Evolutionary conservation across 2,888 invertebrate species (phyloP), one percentile per base, ranked within the genome.

Genomic region (Matsumyia berberina): DNA sequence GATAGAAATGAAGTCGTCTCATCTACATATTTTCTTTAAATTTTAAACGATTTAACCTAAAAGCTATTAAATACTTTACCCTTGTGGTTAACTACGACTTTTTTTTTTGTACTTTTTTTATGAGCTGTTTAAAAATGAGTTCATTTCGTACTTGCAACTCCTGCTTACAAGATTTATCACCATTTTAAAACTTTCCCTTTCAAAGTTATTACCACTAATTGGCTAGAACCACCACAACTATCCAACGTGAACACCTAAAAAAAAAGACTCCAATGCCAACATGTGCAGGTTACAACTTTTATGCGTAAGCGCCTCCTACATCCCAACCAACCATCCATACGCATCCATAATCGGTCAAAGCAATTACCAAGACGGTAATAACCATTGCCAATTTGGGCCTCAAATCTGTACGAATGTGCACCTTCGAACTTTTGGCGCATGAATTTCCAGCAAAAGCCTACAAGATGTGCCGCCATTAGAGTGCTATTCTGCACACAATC

Each of bases 341-440:
- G 83, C 79, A 83, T 79, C 78, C 78, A 49, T 73, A 83, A 78
- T 78, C 78, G 83, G 83, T 78, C 73, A 74, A 73, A 74, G 83
- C 83, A 83, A 83, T 83, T 83, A 83, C 67, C 53, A 72, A 73
- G n/a, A 62, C 46, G 67, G 66, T 67, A 78, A 83, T 67, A 69
- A 44, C 60, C 73, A 74, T 62, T 67, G 39, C 78, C 55, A 78
- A 62, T 51, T 82, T 33, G 9, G 42, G 42, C 11, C 29, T 62
- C 53, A 53, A 55, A 46, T 57, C 5, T 51, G 17, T 37, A 51
- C n/a, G 51, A 44, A 33, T 46, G 39, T 53, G 49, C 66, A 83
- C 83, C 79, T 79, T 78, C 83, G 73, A 83, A 78, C 82, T 82
- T 24, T 67, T 73, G 55, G 37, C 39, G 67, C 72, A 49, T 83